phyloP scores from a whole-genome alignment of 2,888 invertebrate genomes.

The Anorthoa munda region DNA sequence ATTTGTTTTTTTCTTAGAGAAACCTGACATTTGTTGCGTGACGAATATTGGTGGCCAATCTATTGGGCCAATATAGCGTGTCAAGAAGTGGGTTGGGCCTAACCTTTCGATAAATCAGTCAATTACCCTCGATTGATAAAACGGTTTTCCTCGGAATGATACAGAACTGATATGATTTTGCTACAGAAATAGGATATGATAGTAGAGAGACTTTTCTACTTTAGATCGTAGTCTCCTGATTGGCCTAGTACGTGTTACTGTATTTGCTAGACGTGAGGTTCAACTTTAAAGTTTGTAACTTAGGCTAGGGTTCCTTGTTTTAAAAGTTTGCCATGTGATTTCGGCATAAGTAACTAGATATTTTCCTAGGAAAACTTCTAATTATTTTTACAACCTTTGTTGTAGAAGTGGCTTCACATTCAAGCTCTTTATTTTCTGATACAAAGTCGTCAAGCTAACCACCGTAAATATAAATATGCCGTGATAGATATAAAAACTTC shows the following conservation, averaged over 20 bases:
- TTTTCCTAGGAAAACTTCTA: no score
- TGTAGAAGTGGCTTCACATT: no score
- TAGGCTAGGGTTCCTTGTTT: no score
- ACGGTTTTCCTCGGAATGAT: conserved; percentile 51
- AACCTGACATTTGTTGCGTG: conserved; percentile 23
- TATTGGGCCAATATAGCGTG: conserved; percentile 53
- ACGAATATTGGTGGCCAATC: conserved; percentile 36
- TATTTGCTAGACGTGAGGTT: no score
- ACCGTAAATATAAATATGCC: no score
- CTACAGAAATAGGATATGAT: conserved; percentile 28
- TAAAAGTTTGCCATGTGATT: no score
- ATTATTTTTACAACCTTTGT: no score
- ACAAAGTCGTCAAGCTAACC: no score
- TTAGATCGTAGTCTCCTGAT: conserved; percentile 1
- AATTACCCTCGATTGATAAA: conserved; percentile 61
- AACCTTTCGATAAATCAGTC: conserved; percentile 59
- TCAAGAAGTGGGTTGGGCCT: conserved; percentile 34
- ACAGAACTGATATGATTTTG: conserved; percentile 45
- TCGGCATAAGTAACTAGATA: no score
- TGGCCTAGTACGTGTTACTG: conserved; percentile 5
- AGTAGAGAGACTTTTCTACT: background rate
- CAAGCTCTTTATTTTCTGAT: no score
- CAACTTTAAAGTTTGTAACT: no score
- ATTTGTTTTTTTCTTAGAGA: conserved; percentile 15
- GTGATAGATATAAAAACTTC: no score